phyloP scores from a whole-genome alignment of 2,113 vertebrate genomes.

The Ictidomys tridecemlineatus region DNA sequence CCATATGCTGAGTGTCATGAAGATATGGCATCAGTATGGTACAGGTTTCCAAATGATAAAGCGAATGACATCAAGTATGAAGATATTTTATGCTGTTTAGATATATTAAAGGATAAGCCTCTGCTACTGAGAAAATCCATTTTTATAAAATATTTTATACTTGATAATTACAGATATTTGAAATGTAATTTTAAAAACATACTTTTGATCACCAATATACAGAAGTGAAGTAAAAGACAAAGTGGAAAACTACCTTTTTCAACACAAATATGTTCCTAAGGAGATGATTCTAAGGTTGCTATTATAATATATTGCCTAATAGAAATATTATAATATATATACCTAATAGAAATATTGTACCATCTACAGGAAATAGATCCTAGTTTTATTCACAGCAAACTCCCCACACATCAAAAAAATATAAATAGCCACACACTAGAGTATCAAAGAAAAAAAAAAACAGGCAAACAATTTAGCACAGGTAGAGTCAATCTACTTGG shows the following conservation, averaged over 20 bases:
- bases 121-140: slow-evolving; percentile 31
- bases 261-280: background rate
- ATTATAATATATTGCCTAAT: background rate
- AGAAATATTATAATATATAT: too few species aligned
- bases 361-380: background rate
- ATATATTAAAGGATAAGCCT: slow-evolving; percentile 3
- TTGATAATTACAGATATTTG: slow-evolving; percentile 22
- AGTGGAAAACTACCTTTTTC: background rate
- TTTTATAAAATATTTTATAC: slow-evolving; percentile 12
- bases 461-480: background rate
- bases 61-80: background rate
- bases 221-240: background rate
- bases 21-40: background rate
- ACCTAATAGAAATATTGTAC: background rate
- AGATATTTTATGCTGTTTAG: background rate
- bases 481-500: background rate
- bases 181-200: slow-evolving; percentile 41
- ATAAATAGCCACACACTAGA: background rate
- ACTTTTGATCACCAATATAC: background rate
- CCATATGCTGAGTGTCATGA: background rate
- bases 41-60: slow-evolving; percentile 44
- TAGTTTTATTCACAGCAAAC: background rate
- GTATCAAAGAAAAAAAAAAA: background rate
- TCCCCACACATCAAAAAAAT: too few species aligned
- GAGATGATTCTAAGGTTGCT: background rate